Conservation (phyloP, 2,113 vertebrate genomes). For the Micromys minutus region DNA sequence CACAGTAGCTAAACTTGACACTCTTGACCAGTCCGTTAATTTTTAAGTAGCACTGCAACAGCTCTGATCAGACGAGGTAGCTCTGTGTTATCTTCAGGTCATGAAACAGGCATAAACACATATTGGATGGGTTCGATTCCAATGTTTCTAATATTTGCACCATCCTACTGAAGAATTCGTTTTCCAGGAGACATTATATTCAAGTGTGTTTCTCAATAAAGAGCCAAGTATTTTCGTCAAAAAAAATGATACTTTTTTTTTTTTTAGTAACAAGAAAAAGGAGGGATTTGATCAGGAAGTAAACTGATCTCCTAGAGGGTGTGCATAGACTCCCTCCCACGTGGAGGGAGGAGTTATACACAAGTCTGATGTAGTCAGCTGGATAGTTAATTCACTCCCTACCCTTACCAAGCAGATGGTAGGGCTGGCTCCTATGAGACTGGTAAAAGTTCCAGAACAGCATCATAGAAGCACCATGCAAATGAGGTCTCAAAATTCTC, state of each 20-base stretch:
- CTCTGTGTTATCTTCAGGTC: conserved; percentile 48
- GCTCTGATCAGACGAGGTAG: conserved; percentile 54
- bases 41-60: conserved; percentile 70
- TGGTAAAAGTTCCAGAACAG: conserved; percentile 40
- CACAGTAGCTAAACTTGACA: conserved; percentile 48
- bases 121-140: conserved; percentile 50
- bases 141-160: conserved; percentile 27
- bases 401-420: conserved; percentile 60
- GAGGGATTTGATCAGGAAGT: background rate
- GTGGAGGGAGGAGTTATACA: background rate
- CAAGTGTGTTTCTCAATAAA: conserved; percentile 63
- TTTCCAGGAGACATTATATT: conserved; percentile 62
- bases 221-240: conserved; percentile 52
- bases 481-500: conserved; percentile 46
- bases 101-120: conserved; percentile 55
- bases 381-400: conserved; percentile 49
- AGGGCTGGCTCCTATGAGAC: conserved; percentile 56
- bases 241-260: conserved; percentile 37
- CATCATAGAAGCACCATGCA: conserved; percentile 46
- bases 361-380: conserved; percentile 33
- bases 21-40: conserved; percentile 70
- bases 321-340: background rate
- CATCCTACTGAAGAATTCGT: conserved; percentile 34
- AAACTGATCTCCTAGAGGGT: background rate
- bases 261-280: background rate